Evolutionary conservation across 2,888 invertebrate genomes (phyloP).

Genomic region (Gasteruption jaculator): DNA sequence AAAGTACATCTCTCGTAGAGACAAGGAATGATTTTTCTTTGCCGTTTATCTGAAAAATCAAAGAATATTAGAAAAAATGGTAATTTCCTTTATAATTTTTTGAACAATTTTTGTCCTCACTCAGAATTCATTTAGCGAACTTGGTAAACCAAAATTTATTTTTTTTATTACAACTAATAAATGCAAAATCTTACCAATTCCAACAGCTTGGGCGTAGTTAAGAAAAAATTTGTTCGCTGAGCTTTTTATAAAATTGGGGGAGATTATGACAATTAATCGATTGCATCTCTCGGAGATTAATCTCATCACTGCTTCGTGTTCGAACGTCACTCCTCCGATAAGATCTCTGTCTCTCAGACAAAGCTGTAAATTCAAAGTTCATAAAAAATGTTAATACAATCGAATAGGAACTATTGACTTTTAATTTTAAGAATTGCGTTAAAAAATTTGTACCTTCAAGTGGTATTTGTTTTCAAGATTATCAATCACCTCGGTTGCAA

Average conservation of each 20-base stretch:
- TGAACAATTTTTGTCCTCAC: too few species aligned
- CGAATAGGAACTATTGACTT: background rate
- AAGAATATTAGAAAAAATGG: background rate
- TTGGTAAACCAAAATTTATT: background rate
- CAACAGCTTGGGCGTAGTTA: conserved; percentile 74
- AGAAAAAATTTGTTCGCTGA: conserved; percentile 73
- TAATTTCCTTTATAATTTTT: too few species aligned
- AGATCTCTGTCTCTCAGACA: conserved; percentile 73
- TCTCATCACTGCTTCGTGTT: conserved; percentile 67
- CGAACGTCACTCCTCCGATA: conserved; percentile 65
- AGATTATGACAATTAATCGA: conserved; percentile 73
- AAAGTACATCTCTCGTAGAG: conserved; percentile 63
- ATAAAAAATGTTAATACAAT: conserved; percentile 5
- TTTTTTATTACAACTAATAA: conserved; percentile 7
- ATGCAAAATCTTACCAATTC: conserved; percentile 62
- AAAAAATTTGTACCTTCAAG: conserved; percentile 66
- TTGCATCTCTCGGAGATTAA: conserved; percentile 75
- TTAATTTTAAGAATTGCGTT: conserved; percentile 1
- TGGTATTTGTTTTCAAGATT: conserved; percentile 61
- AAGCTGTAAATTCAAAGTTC: conserved; percentile 53
- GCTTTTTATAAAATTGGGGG: conserved; percentile 71
- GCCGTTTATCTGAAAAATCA: conserved; percentile 49
- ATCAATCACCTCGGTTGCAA: conserved; percentile 63
- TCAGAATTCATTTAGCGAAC: too few species aligned
- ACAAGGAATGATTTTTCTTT: conserved; percentile 68